Conservation (phyloP, 1,140 invertebrate genomes). For the Drosophila miranda region DNA sequence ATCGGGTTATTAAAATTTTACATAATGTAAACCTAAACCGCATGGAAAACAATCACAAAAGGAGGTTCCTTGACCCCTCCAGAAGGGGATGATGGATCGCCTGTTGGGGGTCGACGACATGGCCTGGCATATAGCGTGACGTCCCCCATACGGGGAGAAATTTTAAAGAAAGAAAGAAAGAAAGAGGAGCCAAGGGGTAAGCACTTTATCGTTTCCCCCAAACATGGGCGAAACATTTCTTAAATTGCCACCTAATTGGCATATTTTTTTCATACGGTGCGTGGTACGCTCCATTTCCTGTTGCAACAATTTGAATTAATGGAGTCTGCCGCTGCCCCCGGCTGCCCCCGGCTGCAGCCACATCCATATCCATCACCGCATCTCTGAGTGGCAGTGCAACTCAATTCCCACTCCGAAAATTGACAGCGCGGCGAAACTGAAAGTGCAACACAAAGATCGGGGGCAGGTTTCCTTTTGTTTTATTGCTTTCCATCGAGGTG, state of each 20-base stretch:
- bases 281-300: constrained; percentile 68
- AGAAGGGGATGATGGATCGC: background rate
- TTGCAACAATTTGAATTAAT: constrained; percentile 68
- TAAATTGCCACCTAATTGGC: constrained; percentile 69
- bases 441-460: constrained; percentile 37
- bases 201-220: constrained; percentile 1
- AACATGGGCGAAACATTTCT: constrained; percentile 37
- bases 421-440: constrained; percentile 48
- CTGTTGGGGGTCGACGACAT: constrained; percentile 1
- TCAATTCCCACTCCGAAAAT: constrained; percentile 31
- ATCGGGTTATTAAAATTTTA: constrained; percentile 64
- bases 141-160: constrained; percentile 1
- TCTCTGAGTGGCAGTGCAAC: background rate
- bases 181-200: constrained; percentile 5
- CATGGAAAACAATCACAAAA: constrained; percentile 22
- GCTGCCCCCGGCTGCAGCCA: background rate
- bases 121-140: background rate
- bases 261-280: constrained; percentile 52
- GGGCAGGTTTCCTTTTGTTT: constrained; percentile 50
- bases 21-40: constrained; percentile 44
- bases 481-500: constrained; percentile 28
- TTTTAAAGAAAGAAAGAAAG: constrained; percentile 1
- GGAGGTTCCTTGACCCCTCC: constrained; percentile 56
- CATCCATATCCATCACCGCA: background rate
- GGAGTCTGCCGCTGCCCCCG: background rate